Evolutionary conservation across 2,888 invertebrate genomes (phyloP), one percentile per base, ranked within the genome.

Genomic region (Caenorhabditis wallacei): DNA sequence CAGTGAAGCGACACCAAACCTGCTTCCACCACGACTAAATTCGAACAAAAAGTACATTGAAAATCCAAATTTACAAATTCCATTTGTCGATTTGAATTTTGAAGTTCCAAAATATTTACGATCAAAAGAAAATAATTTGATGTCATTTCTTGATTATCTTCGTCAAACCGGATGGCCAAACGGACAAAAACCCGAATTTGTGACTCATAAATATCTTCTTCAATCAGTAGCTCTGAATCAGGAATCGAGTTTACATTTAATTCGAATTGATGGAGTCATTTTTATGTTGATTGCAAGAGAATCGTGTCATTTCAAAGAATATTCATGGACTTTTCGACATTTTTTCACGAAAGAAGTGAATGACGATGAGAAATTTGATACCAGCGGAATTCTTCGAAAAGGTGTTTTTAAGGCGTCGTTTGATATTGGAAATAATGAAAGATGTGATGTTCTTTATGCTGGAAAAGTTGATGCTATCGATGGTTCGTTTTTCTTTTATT

Each of bases 91-190:
- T 18, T 2, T 48, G 3, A 4, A 2, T 4, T 5, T 5, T 8
- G 2, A n/a, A 18, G 18, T 18, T 48, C 46, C n/a, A 1, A 13
- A 48, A 4, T 2, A 18, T n/a, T 1, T 18, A 2, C n/a, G 8
- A 18, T 18, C 2, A n/a, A 48, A 48, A 48, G 46, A 48, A 18
- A 5, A 48, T n/a, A 53, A 53, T 24, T 13, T 53, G 22, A 16
- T 20, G 8, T 53, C 53, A 13, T 20, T 53, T 24, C 22, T 53
- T 2, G 13, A 24, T 7, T 53, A 13, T n/a, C 5, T 53, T 13
- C 11, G 13, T 53, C 53, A 24, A 22, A 53, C 22, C 22, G 53
- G 53, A 24, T 53, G 53, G 53, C 53, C 53, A 11, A 13, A 53
- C 5, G 24, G 53, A 10, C 7, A 11, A 2, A 22, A 53, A 53